These are phyloP conservation scores for Proisotoma minuta DNA, from an alignment of 2,888 invertebrate species.

Conservation along the genomic window DNA sequence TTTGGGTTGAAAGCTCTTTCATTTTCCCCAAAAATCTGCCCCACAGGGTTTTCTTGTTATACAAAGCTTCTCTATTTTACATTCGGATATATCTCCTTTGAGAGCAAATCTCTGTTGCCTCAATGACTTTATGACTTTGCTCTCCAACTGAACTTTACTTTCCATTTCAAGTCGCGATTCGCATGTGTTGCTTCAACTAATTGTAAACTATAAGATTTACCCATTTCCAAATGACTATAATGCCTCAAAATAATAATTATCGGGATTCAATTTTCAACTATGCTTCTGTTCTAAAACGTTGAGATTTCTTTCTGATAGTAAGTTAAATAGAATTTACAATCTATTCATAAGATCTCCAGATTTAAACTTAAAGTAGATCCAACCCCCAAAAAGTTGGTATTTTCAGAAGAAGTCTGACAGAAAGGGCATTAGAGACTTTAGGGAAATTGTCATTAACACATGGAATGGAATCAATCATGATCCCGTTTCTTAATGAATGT, in stretches of 20 bases:
- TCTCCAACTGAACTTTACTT: constrained; percentile 10
- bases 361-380: no score
- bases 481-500: constrained; percentile 37
- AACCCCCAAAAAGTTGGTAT: no score
- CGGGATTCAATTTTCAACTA: no score
- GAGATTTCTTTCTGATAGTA: no score
- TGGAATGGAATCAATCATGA: constrained; percentile 47
- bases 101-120: no score
- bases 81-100: neutral
- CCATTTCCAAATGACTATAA: neutral
- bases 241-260: no score
- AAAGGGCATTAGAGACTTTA: constrained; percentile 47
- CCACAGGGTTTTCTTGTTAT: constrained; percentile 3
- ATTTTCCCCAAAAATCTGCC: constrained; percentile 43
- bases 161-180: constrained; percentile 20
- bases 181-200: constrained; percentile 20
- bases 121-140: constrained; percentile 7
- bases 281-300: no score
- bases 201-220: neutral
- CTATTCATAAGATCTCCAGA: no score
- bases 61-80: neutral
- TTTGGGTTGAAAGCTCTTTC: constrained; percentile 44
- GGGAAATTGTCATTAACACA: no score
- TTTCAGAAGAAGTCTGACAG: no score
- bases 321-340: no score